Evolutionary conservation across 2,888 invertebrate genomes (phyloP), one percentile per base, ranked within the genome.

Genomic region (Drosophila nigritarsus): DNA sequence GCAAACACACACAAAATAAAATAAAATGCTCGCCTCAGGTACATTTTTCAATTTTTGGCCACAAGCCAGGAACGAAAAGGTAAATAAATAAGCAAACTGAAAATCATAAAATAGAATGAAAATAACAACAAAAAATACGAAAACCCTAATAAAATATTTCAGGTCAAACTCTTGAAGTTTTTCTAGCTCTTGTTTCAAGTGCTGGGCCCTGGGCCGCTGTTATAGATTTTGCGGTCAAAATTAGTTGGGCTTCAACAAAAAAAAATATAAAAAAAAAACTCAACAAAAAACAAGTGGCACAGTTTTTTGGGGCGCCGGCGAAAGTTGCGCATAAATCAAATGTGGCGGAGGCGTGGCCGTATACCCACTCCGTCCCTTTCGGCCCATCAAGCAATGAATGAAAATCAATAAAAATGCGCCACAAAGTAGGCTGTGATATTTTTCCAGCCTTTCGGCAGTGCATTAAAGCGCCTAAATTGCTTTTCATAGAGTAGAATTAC

Each of bases 251-350:
- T 20, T n/a, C 42, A 40, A 53, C 48, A 69, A 75, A 74, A 64
- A 15, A 53, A 13, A 13, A 0, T 29, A 11, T 18, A 1, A 4
- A 29, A 24, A 58, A 24, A 48, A 24, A n/a, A n/a, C 2, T 4
- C 5, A 27, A 49, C 18, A 53, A 30, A 42, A 29, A 29, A 20
- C 29, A 50, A 61, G 56, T 66, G 80, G 72, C 68, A 80, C 62
- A 73, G 65, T 71, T 73, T 65, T 65, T 56, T 40, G 61, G 40
- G 32, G 20, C 48, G 49, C 29, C 69, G 50, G 68, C 66, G 76
- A 76, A 83, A 80, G 77, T 80, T 76, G 66, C 32, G 69, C 80
- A 83, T 81, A 81, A 81, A 81, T 81, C 81, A 78, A 82, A 78
- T 58, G 56, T 20, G 77, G 45, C 4, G 11, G 15, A 48, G 82